These are phyloP conservation scores for Acrocephalus scirpaceus DNA, from an alignment of 2,797 vertebrate species.

Conservation along the genomic window DNA sequence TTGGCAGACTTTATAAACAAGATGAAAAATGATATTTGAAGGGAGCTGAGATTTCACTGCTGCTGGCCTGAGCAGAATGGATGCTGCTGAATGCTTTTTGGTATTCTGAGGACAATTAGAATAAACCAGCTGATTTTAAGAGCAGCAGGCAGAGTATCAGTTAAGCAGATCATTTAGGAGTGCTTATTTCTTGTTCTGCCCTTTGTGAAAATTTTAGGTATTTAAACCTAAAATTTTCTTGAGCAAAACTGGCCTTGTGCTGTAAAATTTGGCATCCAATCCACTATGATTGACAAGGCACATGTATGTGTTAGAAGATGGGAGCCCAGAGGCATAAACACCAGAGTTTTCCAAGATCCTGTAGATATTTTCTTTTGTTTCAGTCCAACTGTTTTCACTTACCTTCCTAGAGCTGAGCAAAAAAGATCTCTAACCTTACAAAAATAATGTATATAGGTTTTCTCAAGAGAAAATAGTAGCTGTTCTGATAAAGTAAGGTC, in stretches of 20 bases:
- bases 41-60: background rate
- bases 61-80: background rate
- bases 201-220: background rate
- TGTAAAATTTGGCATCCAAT: background rate
- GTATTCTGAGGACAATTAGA: background rate
- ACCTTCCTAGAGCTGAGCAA: background rate
- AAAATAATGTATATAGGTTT: background rate
- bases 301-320: background rate
- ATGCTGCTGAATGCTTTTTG: background rate
- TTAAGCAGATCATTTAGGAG: background rate
- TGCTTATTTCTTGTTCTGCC: background rate
- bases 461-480: conserved; percentile 8
- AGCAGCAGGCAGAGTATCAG: background rate
- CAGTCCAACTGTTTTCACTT: conserved; percentile 20
- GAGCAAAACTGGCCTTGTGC: background rate
- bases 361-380: conserved; percentile 7
- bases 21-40: conserved; percentile 37
- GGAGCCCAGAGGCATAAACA: background rate
- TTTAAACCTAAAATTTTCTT: background rate
- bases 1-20: conserved; percentile 4
- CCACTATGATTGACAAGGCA: background rate
- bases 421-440: background rate
- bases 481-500: background rate
- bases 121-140: background rate
- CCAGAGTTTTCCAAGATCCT: background rate